Evolutionary conservation across 2,113 vertebrate species (phyloP), one percentile per base, ranked within the genome.

Genomic region (Callocephalon fimbriatum): DNA sequence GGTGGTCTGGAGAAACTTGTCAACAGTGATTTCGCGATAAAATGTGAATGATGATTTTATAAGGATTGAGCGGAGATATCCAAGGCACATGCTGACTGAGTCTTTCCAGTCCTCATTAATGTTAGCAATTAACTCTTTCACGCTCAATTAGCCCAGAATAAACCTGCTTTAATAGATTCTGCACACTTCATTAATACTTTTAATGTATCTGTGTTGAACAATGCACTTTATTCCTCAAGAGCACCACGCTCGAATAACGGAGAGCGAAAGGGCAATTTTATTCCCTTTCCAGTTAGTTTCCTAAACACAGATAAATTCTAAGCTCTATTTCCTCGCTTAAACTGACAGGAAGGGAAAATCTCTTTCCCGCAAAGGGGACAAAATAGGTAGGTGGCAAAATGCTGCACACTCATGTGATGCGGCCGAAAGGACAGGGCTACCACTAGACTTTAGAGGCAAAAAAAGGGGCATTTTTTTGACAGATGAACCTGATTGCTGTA

Each of bases 51-150:
- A 95, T 87, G 95, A 94, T 95, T 97, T 97, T 97, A 93, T 86
- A 95, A 96, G 91, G 92, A 84, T 93, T 63, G 89, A 86, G 91
- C 22, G 47, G 90, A 85, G 96, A 79, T 97, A 91, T 77, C 89
- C 90, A 87, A 86, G 95, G 91, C 82, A 42, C 86, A 85, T n/a
- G 95, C 91, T 98, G 87, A 7, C 76, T 83, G 95, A 97, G 82
- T 70, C 95, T 54, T 51, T 94, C 96, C 95, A 93, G 90, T 93
- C 65, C 94, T 98, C 97, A 97, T 98, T 98, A 97, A 97, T 95
- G 97, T 95, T 91, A 97, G 96, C 96, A 97, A 97, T 98, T 98
- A 98, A 98, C 95, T 97, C 87, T 92, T 98, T 97, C 97, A 96
- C 95, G 98, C 98, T 98, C 98, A 95, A 97, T 98, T 98, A 97